Conservation (phyloP, 2,888 invertebrate species). For the Cephus nigrinus region DNA sequence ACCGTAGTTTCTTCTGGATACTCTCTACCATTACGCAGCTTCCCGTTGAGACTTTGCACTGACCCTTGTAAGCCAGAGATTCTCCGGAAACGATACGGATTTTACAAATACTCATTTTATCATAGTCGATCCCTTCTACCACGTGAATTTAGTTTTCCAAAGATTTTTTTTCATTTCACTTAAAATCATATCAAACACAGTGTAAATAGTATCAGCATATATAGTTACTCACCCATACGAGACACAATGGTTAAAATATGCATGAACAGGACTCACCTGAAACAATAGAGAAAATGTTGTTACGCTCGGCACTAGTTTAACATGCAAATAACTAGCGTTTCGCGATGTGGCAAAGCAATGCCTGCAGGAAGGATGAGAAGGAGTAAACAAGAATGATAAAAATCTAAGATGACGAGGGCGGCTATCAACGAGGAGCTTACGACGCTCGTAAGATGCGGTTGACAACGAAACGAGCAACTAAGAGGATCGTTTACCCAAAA, state of each 20-base stretch:
- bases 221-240: not conserved
- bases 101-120: not conserved
- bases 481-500: not conserved
- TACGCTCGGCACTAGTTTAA: constrained; percentile 19
- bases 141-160: not conserved
- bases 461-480: not conserved
- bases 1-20: not conserved
- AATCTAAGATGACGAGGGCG: not conserved
- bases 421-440: not conserved
- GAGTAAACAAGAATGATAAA: constrained; percentile 18
- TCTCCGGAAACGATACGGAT: not conserved
- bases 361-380: constrained; percentile 6
- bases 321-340: constrained; percentile 26
- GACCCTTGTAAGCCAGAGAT: not conserved
- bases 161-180: not conserved
- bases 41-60: not conserved
- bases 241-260: constrained; percentile 23
- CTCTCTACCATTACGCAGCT: not conserved
- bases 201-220: not conserved
- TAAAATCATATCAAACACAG: not conserved
- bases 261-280: constrained; percentile 37
- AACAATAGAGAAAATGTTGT: constrained; percentile 37
- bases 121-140: not conserved
- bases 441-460: not conserved
- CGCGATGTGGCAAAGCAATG: not conserved